Evolutionary conservation across 2,888 invertebrate genomes (phyloP).

Genomic region (Hirtodrosophila confusa): DNA sequence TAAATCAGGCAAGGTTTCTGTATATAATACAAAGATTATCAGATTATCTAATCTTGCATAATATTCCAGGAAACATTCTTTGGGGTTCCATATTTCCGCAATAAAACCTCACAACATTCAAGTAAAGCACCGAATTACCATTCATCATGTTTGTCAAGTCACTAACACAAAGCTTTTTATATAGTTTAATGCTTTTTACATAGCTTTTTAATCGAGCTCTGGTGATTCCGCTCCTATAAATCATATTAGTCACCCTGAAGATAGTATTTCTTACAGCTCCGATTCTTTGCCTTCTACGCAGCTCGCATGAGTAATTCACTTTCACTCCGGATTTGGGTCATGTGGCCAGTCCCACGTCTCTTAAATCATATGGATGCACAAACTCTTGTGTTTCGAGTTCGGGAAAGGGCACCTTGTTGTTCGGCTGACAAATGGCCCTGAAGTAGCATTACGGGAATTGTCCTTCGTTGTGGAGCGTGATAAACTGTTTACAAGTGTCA

Average conservation of each 20-base stretch:
- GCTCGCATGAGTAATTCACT: constrained; percentile 47
- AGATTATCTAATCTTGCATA: no score
- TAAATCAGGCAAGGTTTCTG: no score
- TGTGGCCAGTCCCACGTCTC: constrained; percentile 15
- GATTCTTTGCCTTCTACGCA: constrained; percentile 32
- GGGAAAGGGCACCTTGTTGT: constrained; percentile 2
- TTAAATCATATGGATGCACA: constrained; percentile 11
- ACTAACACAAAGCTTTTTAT: no score
- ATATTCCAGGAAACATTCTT: no score
- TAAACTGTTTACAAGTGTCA: constrained; percentile 49
- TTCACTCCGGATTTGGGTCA: constrained; percentile 63
- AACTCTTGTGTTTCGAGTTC: constrained; percentile 17
- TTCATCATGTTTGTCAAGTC: no score
- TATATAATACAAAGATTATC: no score
- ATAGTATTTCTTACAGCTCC: constrained; percentile 10
- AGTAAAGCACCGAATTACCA: no score
- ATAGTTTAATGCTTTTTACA: no score
- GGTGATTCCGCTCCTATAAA: not conserved
- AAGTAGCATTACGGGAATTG: not conserved
- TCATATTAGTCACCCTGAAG: not conserved
- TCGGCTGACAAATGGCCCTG: constrained; percentile 31
- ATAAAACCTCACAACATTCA: no score
- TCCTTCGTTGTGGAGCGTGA: constrained; percentile 32
- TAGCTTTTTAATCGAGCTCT: not conserved
- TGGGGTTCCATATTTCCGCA: no score